Evolutionary conservation across 2,888 invertebrate species (phyloP).

Genomic region (Branchellion lobata): DNA sequence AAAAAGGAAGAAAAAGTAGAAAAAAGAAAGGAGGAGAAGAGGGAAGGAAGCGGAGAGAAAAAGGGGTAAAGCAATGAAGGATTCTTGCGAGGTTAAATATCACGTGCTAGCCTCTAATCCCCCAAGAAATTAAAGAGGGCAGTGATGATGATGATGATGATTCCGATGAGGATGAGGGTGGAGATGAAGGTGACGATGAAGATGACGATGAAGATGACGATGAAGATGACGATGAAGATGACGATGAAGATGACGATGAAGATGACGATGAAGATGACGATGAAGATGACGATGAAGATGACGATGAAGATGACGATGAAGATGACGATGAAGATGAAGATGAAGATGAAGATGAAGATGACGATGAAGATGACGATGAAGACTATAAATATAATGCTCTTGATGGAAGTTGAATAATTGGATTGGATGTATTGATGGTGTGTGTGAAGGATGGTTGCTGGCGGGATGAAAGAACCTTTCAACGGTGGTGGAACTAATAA

Average conservation of each 20-base stretch:
- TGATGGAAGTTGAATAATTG: too few relatives aligned
- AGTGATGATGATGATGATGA: not conserved
- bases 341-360: not conserved
- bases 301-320: not conserved
- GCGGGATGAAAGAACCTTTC: too few relatives aligned
- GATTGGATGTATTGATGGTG: too few relatives aligned
- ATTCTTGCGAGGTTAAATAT: not conserved
- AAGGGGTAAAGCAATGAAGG: too few relatives aligned
- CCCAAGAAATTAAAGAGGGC: not conserved
- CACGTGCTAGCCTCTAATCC: too few relatives aligned
- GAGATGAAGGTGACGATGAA: not conserved
- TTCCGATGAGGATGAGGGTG: too few relatives aligned
- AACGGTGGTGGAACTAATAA: too few relatives aligned
- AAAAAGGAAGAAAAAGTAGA: too few relatives aligned
- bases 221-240: not conserved
- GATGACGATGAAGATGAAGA: not conserved
- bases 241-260: not conserved
- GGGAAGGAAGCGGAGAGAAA: too few relatives aligned
- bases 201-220: not conserved
- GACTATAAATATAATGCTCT: too few relatives aligned
- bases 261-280: not conserved
- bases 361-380: not conserved
- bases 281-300: not conserved
- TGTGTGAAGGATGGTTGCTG: too few relatives aligned
- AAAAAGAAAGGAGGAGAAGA: too few relatives aligned